Conservation (phyloP, 2,797 vertebrate species). For the Sebastes melanostomus region DNA sequence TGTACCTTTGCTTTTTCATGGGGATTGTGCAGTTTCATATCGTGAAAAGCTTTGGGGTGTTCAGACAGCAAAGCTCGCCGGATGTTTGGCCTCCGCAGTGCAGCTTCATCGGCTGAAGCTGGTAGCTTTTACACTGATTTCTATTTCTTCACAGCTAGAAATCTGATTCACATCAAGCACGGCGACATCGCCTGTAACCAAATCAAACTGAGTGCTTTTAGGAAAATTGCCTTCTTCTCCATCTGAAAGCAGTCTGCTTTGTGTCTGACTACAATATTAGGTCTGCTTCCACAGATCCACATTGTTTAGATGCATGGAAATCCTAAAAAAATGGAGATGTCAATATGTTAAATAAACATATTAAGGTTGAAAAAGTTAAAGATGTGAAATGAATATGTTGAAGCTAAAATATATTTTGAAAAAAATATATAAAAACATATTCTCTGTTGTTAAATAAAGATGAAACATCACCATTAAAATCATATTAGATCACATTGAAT, state of each 20-base stretch:
- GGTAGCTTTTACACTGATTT: constrained; percentile 77
- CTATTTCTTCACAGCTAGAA: constrained; percentile 69
- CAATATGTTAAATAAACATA: background rate
- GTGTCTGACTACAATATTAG: constrained; percentile 61
- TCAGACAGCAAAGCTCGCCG: constrained; percentile 66
- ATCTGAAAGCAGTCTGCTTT: constrained; percentile 54
- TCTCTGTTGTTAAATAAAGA: background rate
- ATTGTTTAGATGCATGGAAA: background rate
- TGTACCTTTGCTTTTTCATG: constrained; percentile 74
- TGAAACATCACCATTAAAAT: background rate
- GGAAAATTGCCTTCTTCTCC: constrained; percentile 68
- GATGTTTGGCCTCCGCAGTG: constrained; percentile 69
- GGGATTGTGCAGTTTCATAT: constrained; percentile 75
- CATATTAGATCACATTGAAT: background rate
- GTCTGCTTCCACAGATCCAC: background rate
- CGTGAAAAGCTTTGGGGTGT: constrained; percentile 77
- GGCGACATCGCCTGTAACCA: constrained; percentile 76
- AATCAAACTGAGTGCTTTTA: constrained; percentile 81
- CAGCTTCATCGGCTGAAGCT: constrained; percentile 63
- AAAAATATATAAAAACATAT: background rate
- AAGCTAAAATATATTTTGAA: background rate
- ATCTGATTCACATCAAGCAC: constrained; percentile 67
- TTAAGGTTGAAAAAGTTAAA: background rate
- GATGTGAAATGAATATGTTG: background rate
- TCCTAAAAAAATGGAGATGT: background rate